phyloP scores from a whole-genome alignment of 2,888 invertebrate genomes.

The Oligia strigilis region DNA sequence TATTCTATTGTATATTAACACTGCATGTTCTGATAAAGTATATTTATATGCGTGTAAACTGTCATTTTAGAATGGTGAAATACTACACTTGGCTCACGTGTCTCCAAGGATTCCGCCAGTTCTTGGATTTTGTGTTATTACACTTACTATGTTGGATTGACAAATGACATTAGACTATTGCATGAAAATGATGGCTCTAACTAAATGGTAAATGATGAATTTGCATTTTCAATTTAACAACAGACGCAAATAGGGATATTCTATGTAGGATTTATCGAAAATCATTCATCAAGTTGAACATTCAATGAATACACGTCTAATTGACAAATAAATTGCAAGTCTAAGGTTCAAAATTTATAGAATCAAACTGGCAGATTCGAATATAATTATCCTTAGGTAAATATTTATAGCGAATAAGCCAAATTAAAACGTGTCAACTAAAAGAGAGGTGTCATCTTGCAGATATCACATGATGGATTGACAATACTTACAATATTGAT shows the following conservation, averaged over 20 bases:
- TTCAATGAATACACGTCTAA: constrained; percentile 40
- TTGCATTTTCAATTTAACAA: constrained; percentile 55
- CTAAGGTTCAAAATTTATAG: constrained; percentile 9
- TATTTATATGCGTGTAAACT: constrained; percentile 31
- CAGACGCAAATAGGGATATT: constrained; percentile 23
- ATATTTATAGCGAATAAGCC: constrained; percentile 6
- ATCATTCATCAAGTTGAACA: constrained; percentile 42
- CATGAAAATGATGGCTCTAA: constrained; percentile 15
- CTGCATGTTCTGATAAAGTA: constrained; percentile 10
- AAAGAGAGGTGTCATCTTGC: neutral
- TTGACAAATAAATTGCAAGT: constrained; percentile 37
- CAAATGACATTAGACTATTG: constrained; percentile 54
- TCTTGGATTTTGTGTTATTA: constrained; percentile 52
- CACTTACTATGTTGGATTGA: constrained; percentile 44
- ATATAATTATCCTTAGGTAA: constrained; percentile 13
- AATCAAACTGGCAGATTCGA: neutral
- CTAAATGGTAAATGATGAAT: constrained; percentile 54
- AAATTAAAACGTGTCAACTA: constrained; percentile 8
- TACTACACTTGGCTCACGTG: constrained; percentile 45
- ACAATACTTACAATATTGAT: constrained; percentile 13
- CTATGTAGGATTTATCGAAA: constrained; percentile 24
- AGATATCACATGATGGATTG: constrained; percentile 7
- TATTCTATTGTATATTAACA: constrained; percentile 15
- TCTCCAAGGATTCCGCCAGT: constrained; percentile 41
- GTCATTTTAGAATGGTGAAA: constrained; percentile 57